Base-by-base conservation (phyloP, 2,113 vertebrate species). In the Scophthalmus maximus region DNA sequence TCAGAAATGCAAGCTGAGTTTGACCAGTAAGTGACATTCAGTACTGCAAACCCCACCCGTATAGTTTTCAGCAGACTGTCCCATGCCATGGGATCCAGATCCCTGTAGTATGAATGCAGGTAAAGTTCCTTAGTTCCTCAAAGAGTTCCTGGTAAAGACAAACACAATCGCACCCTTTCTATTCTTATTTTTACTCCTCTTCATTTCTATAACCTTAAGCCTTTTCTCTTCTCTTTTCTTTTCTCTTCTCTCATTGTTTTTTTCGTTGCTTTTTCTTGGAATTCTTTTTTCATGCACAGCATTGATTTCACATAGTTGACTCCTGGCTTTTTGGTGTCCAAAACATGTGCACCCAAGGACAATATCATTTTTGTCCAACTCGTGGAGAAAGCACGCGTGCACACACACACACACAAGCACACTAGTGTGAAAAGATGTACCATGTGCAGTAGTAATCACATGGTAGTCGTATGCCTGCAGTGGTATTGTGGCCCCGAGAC, bases 381-480 rank as follows among this genome's bases (percentile, higher is more conserved):
- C 25, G 59, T 53, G 23, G n/a, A n/a, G n/a, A n/a, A n/a, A n/a
- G n/a, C n/a, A n/a, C 4, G 25, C 9, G 32, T 4, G 18, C 46
- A 23, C 9, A 38, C n/a, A 44, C 38, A 34, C 40, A 47, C 22
- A 55, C 30, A 9, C 18, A 23, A 9, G 40, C 34, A 64, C 44
- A 64, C 18, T 20, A 17, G 27, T 53, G 49, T 63, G 55, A 69
- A 70, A 80, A 51, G 51, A 11, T 63, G 29, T 11, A 59, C 67
- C 73, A 52, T 84, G 51, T 47, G 40, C 63, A 47, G 57, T 23
- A 18, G 22, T 30, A 22, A 46, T 84, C 73, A 74, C 75, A 77
- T 77, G 72, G 23, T 6, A 5, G 53, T 61, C 26, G 49, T 49
- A 57, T 25, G 34, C 36, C n/a, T 42, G 29, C 22, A 47, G 26